A percentile compares a stretch with the other conserved stretches of the same genome.
Conservation (phyloP, 2,113 vertebrate genomes). For the Oryzias celebensis region DNA sequence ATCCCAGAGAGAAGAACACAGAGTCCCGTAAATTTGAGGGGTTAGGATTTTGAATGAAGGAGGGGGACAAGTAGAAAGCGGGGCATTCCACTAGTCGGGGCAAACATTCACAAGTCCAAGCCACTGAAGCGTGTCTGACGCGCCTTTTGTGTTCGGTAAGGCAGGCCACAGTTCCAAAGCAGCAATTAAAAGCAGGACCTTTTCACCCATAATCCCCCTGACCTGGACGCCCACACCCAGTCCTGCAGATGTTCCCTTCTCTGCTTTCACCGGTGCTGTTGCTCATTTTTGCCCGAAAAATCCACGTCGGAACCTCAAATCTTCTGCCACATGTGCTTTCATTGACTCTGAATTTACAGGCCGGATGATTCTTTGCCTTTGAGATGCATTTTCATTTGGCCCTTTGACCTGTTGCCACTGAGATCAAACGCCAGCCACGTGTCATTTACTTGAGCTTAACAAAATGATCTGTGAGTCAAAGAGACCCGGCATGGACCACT, state of each 20-base stretch:
- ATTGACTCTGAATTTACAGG: neutral
- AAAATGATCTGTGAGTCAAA: slow-evolving; percentile 14
- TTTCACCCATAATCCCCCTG: slow-evolving; percentile 80
- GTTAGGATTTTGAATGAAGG: slow-evolving; percentile 20
- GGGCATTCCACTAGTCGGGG: slow-evolving; percentile 77
- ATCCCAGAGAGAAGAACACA: slow-evolving; percentile 3
- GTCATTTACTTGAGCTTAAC: slow-evolving; percentile 2
- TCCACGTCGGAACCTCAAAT: neutral
- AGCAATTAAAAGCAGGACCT: slow-evolving; percentile 82
- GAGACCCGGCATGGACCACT: slow-evolving; percentile 16
- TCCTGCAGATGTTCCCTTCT: slow-evolving; percentile 77
- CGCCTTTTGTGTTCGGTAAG: slow-evolving; percentile 76
- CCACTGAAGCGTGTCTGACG: slow-evolving; percentile 76
- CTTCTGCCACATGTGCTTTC: slow-evolving; percentile 13
- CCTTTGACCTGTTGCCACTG: slow-evolving; percentile 8
- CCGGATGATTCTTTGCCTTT: too few relatives aligned
- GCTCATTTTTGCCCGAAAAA: slow-evolving; percentile 39
- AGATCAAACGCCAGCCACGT: neutral
- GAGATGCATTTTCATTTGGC: neutral
- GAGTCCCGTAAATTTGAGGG: slow-evolving; percentile 28
- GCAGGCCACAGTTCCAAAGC: slow-evolving; percentile 75
- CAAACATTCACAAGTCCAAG: slow-evolving; percentile 79
- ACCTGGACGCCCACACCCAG: slow-evolving; percentile 71
- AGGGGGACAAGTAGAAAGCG: slow-evolving; percentile 30
- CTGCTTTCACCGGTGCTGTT: slow-evolving; percentile 14